These are phyloP conservation scores for Laothoe populi DNA, from an alignment of 2,888 invertebrate genomes.

Conservation along the genomic window DNA sequence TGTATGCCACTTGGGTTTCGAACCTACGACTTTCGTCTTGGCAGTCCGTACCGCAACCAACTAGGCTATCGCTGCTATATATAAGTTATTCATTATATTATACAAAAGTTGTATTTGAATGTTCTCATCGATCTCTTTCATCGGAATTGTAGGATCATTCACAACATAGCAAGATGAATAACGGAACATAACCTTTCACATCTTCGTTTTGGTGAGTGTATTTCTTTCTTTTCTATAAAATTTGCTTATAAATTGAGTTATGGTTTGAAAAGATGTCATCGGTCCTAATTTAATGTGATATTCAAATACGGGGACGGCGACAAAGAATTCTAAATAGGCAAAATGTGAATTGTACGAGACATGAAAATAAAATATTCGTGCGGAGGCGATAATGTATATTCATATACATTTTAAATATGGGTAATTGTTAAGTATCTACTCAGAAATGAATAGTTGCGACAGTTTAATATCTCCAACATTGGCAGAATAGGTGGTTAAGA, in stretches of 20 bases:
- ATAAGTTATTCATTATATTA: background rate
- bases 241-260: conserved; percentile 60
- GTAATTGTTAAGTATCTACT: conserved; percentile 5
- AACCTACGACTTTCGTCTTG: too few species aligned
- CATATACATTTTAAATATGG: background rate
- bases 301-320: conserved; percentile 43
- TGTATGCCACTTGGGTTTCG: too few species aligned
- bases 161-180: conserved; percentile 3
- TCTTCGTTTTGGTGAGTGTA: background rate
- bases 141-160: background rate
- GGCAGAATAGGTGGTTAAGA: background rate
- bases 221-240: conserved; percentile 40
- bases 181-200: background rate
- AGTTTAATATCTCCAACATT: background rate
- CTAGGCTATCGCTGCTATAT: too few species aligned
- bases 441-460: background rate
- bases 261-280: conserved; percentile 48
- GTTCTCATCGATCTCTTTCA: background rate
- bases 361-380: conserved; percentile 19
- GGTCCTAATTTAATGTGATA: conserved; percentile 50
- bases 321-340: conserved; percentile 46
- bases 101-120: background rate
- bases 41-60: too few species aligned
- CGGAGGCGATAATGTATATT: conserved; percentile 4
- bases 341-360: conserved; percentile 33